Evolutionary conservation across 2,888 invertebrate species (phyloP), one percentile per base, ranked within the genome.

Genomic region (Diarsia rubi): DNA sequence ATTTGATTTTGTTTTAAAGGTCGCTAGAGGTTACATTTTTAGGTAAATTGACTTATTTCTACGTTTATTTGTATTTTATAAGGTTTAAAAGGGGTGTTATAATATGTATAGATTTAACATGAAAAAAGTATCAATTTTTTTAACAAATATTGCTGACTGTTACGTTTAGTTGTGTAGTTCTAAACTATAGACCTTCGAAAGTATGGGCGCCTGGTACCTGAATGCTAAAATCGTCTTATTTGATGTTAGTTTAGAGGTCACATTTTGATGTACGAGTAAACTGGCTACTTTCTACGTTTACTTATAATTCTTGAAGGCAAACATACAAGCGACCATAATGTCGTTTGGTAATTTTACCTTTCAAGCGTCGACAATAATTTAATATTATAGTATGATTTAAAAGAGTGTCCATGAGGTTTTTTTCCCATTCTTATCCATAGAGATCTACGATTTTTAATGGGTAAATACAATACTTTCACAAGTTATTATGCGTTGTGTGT

Each of bases 111-210:
- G n/a, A n/a, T n/a, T n/a, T n/a, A n/a, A 37, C 37, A 37, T 37
- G 37, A 37, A 37, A 37, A 37, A 37, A 5, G 37, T 37, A 37
- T 6, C 37, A 37, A 37, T 37, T 37, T 37, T 37, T 37, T 37
- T 37, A 63, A 52, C 68, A 79, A 87, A 86, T 69, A 78, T 78
- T 75, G 70, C 68, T 81, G 78, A 83, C 78, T 79, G 74, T 73
- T 49, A 21, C 42, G 37, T 47, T 57, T 64, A 45, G 67, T 59
- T 69, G 42, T 45, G 42, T 79, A 54, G 44, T 78, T 74, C 66
- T 67, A 59, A 77, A 66, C 65, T 31, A 62, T 27, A 72, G 31
- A 54, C 45, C 62, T 57, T 68, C 47, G 12, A 57, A 65, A 14
- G 21, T 68, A 54, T 78, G 47, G 12, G 0, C 16, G 47, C 69